Evolutionary conservation across 2,113 vertebrate species (phyloP).

Genomic region (Eonycteris spelaea): DNA sequence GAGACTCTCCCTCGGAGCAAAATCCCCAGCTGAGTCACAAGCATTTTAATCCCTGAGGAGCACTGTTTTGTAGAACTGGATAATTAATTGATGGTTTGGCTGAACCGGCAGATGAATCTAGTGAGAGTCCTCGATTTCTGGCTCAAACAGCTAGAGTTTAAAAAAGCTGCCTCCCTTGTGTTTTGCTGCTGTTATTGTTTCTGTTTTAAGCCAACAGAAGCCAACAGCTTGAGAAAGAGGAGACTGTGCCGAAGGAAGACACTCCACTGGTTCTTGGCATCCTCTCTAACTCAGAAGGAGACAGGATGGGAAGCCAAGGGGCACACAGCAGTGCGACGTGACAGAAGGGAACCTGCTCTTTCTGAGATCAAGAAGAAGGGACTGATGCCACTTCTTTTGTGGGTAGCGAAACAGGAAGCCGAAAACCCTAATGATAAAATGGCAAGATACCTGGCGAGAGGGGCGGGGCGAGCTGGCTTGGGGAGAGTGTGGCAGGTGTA

Average conservation of each 20-base stretch:
- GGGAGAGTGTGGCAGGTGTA: too few relatives aligned
- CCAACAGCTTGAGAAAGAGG: background rate
- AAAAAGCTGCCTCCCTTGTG: background rate
- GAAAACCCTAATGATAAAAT: background rate
- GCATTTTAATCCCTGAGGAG: background rate
- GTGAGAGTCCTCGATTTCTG: background rate
- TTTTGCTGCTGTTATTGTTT: background rate
- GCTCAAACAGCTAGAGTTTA: background rate
- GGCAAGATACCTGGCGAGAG: background rate
- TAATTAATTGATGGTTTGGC: background rate
- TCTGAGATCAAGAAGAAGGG: background rate
- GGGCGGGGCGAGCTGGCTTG: rapidly evolving
- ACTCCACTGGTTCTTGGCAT: background rate
- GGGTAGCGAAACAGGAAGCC: background rate
- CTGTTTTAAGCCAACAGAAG: background rate
- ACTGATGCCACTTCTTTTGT: rapidly evolving
- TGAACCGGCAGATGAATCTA: background rate
- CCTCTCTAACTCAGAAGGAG: background rate
- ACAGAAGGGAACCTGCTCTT: background rate
- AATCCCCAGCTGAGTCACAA: background rate
- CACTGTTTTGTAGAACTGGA: background rate
- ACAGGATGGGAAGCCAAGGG: background rate
- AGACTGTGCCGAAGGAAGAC: background rate
- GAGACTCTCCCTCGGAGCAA: background rate
- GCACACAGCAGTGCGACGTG: too few relatives aligned